Evolutionary conservation across 2,113 vertebrate species (phyloP).

Genomic region (Ascaphus truei): DNA sequence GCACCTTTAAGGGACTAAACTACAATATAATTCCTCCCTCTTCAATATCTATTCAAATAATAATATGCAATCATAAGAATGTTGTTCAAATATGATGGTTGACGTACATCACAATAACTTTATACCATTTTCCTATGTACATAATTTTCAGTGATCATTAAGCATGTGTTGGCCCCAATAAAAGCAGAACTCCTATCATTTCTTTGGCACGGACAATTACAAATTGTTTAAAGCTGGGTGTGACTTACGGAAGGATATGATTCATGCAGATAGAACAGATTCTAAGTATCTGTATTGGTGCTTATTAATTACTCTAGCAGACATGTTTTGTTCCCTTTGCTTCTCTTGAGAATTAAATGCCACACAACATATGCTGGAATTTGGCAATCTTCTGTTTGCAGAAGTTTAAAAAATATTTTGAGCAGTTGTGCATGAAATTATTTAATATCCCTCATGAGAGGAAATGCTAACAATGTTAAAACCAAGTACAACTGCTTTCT

Average conservation of each 20-base stretch:
- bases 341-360: conserved; percentile 57
- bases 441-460: conserved; percentile 70
- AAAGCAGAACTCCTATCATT: background rate
- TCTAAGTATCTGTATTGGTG: conserved; percentile 54
- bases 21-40: too few relatives aligned
- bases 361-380: conserved; percentile 61
- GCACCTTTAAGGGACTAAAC: too few relatives aligned
- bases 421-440: conserved; percentile 67
- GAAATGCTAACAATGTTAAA: conserved; percentile 63
- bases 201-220: background rate
- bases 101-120: too few relatives aligned
- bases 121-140: too few relatives aligned
- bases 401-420: conserved; percentile 66
- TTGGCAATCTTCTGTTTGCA: conserved; percentile 64
- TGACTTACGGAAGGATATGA: conserved; percentile 53
- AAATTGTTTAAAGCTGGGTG: conserved; percentile 47
- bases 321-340: conserved; percentile 57
- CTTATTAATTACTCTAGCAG: conserved; percentile 67
- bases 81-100: too few relatives aligned
- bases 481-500: conserved; percentile 54
- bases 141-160: too few relatives aligned
- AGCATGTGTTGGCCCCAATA: background rate
- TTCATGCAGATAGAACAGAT: conserved; percentile 55
- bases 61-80: too few relatives aligned
- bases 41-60: too few relatives aligned